Evolutionary conservation across 2,888 invertebrate species (phyloP), one percentile per base, ranked within the genome.

Genomic region (Diarsia brunnea): DNA sequence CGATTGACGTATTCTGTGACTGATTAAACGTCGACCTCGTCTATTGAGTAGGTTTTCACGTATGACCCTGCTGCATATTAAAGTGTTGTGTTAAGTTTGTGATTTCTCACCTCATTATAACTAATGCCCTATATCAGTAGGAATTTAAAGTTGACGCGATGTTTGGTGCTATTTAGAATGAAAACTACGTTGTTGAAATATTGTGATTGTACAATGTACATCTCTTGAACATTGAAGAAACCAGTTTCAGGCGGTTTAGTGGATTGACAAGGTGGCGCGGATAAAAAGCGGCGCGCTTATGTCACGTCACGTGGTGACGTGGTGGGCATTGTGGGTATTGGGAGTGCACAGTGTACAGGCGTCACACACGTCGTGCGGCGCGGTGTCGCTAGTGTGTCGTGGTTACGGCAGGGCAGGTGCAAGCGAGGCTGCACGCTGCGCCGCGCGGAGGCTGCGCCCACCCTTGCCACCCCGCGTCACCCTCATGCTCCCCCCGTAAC

Each of bases 341-440:
- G 78, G 61, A 74, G 73, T 82, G 73, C 75, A 77, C 84, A 85
- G 83, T 86, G 87, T 86, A 83, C 81, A 84, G 82, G 78, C 79
- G 79, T 77, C 78, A 79, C 82, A 86, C 71, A 86, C 74, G 85
- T 87, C 89, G 89, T 89, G 84, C 72, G 88, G 88, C 78, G 89
- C 84, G 90, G 89, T 90, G 93, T 92, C 93, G 92, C 91, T 91
- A 92, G 92, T 92, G 92, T 93, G 93, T 93, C 94, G 93, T 89
- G 93, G 94, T 92, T 91, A 91, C 91, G 92, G 92, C 89, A 89
- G 91, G 94, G 95, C 95, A 95, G 96, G 95, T 95, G 96, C 95
- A 95, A 93, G 94, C 91, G 91, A 91, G 92, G 94, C 93, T 96
- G 96, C 96, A 95, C 93, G 95, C 91, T 95, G 95, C 95, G 94